Base-by-base conservation (phyloP, 2,797 vertebrate genomes). In the Eutrigla gurnardus region DNA sequence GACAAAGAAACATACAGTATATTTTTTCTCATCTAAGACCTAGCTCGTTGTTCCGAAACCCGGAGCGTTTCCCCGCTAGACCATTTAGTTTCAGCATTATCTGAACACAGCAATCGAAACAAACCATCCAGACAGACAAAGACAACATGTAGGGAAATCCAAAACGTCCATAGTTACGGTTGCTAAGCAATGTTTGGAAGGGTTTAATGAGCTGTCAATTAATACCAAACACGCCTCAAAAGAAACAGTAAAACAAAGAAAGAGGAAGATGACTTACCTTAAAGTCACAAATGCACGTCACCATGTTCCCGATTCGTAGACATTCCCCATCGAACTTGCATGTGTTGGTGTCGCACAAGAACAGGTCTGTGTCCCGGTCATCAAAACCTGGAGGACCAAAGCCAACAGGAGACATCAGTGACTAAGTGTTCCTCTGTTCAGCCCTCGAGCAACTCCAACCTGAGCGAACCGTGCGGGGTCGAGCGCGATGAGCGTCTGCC, bases 311-410 rank as follows among this genome's bases (percentile, higher is more conserved):
- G 81, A 99, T 99, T 90, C 97, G 93, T 92, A 99, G 96, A 93
- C 98, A 99, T 90, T 99, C 98, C 70, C 97, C 98, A 54, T 99
- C 98, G 82, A 98, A 99, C 96, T 99, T 98, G 96, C 98, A 99
- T 78, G 98, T 98, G 96, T 99, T 99, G 90, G 97, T 98, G 94
- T 99, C 97, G 80, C 98, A 99, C 89, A 98, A 92, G 94, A 99
- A 99, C 87, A 99, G 96, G 94, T 99, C 98, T 15, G 98, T 99
- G 94, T 99, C 98, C 93, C 96, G 95, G 88, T 99, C 98, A 93
- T 99, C 98, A 37, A 96, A 98, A 96, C 97, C 98, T 99, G 89
- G 74, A 94, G 74, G 73, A 85, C 57, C 45, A 90, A 92, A 96
- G 76, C 45, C 50, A 68, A 84, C 40, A 45, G 70, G 58, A 84